Evolutionary conservation across 2,113 vertebrate species (phyloP).

Genomic region (Cheirogaleus medius): DNA sequence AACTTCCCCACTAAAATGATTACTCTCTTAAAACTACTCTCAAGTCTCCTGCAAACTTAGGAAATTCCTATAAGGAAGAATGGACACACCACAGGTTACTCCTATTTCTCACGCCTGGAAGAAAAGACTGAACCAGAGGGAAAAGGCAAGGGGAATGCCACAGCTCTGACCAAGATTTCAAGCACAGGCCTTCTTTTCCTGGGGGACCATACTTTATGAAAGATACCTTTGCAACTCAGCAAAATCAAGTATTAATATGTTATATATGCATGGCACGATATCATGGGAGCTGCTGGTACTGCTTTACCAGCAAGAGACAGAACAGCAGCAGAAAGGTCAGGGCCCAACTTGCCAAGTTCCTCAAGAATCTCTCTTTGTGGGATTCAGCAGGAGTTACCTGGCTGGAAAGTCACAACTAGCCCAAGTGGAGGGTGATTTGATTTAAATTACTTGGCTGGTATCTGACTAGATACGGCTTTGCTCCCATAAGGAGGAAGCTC

Average conservation of each 20-base stretch:
- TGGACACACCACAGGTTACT: not conserved
- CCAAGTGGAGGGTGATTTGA: not conserved
- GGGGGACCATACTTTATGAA: not conserved
- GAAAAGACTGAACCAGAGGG: constrained; percentile 26
- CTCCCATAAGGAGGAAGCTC: not conserved
- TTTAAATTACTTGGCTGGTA: constrained; percentile 21
- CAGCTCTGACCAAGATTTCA: constrained; percentile 26
- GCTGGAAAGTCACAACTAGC: not conserved
- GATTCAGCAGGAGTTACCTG: not conserved
- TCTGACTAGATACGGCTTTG: not conserved
- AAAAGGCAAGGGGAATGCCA: not conserved
- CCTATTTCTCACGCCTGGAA: not conserved
- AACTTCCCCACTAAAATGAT: constrained; percentile 9
- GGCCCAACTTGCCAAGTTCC: not conserved
- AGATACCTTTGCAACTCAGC: not conserved
- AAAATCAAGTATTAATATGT: constrained; percentile 27
- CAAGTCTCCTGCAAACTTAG: not conserved
- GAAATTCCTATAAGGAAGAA: constrained; percentile 14
- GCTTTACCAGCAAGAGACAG: constrained; percentile 57
- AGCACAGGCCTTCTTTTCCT: constrained; percentile 4
- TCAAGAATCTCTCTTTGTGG: constrained; percentile 47
- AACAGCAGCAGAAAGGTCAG: constrained; percentile 71
- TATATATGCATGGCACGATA: not conserved
- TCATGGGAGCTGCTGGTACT: not conserved
- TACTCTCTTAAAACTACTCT: not conserved